Conservation (phyloP, 2,113 vertebrate genomes). For the Lonchura striata region DNA sequence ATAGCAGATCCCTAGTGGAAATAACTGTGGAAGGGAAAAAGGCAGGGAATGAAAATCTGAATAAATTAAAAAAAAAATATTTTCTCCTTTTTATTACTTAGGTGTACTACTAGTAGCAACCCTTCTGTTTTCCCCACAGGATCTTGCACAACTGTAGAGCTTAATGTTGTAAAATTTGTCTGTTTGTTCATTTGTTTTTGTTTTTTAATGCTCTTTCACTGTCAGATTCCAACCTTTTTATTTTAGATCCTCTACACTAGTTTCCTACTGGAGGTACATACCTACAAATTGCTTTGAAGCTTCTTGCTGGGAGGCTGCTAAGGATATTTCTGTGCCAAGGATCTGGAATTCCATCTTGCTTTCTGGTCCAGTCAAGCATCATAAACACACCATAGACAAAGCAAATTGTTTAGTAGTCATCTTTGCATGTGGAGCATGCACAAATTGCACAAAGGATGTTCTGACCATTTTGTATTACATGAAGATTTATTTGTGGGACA, state of each 20-base stretch:
- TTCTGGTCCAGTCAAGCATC: background rate
- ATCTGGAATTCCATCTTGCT: background rate
- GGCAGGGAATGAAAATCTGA: background rate
- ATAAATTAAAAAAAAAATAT: background rate
- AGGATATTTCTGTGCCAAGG: background rate
- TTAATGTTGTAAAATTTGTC: background rate
- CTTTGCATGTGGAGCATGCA: background rate
- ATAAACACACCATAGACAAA: background rate
- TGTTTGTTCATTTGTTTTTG: background rate
- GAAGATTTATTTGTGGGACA: background rate
- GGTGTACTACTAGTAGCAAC: background rate
- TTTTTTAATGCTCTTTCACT: background rate
- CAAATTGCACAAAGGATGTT: background rate
- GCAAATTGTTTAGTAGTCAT: background rate
- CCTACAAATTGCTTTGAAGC: background rate
- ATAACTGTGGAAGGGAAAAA: background rate
- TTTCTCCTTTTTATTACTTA: background rate
- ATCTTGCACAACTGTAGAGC: background rate
- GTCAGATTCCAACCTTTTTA: background rate
- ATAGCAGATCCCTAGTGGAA: slow-evolving; percentile 18
- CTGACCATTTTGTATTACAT: background rate
- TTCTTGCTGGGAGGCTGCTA: background rate
- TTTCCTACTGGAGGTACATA: background rate
- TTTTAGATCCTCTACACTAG: background rate
- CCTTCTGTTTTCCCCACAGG: background rate